These are phyloP conservation scores for Hypomecis punctinalis DNA, from an alignment of 2,888 invertebrate genomes.

Conservation along the genomic window DNA sequence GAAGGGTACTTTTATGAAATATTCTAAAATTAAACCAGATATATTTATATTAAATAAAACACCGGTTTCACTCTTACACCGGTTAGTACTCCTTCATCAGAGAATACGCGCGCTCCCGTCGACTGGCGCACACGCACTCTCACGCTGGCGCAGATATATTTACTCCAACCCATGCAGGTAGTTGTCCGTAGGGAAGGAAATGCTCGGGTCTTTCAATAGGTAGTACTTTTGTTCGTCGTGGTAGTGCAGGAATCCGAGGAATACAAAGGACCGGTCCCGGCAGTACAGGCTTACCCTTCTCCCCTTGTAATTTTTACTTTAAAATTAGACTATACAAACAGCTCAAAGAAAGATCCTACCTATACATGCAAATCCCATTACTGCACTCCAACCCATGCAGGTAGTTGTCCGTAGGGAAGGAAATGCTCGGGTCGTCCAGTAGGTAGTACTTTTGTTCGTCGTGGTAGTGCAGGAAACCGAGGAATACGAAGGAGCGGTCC, in stretches of 20 bases:
- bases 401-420: slow-evolving; percentile 76
- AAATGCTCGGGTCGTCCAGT: slow-evolving; percentile 73
- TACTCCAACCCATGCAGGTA: slow-evolving; percentile 76
- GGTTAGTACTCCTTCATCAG: too few relatives aligned
- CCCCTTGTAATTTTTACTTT: slow-evolving; percentile 57
- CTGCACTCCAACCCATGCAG: slow-evolving; percentile 78
- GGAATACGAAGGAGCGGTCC: slow-evolving; percentile 73
- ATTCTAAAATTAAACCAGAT: too few relatives aligned
- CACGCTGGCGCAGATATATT: too few relatives aligned
- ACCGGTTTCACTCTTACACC: too few relatives aligned
- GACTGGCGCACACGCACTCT: too few relatives aligned
- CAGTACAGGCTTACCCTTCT: slow-evolving; percentile 72
- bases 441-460: slow-evolving; percentile 76
- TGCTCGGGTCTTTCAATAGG: slow-evolving; percentile 72
- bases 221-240: slow-evolving; percentile 76
- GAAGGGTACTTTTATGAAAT: too few relatives aligned
- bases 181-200: slow-evolving; percentile 76
- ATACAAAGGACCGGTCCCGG: slow-evolving; percentile 73
- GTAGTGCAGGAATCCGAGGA: slow-evolving; percentile 76
- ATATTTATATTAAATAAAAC: too few relatives aligned
- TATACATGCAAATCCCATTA: slow-evolving; percentile 72
- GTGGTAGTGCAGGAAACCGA: slow-evolving; percentile 75
- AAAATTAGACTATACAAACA: too few relatives aligned
- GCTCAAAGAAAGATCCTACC: slow-evolving; percentile 52
- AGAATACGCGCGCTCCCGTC: too few relatives aligned